Conservation (phyloP, 2,113 vertebrate genomes). For the Riparia riparia region DNA sequence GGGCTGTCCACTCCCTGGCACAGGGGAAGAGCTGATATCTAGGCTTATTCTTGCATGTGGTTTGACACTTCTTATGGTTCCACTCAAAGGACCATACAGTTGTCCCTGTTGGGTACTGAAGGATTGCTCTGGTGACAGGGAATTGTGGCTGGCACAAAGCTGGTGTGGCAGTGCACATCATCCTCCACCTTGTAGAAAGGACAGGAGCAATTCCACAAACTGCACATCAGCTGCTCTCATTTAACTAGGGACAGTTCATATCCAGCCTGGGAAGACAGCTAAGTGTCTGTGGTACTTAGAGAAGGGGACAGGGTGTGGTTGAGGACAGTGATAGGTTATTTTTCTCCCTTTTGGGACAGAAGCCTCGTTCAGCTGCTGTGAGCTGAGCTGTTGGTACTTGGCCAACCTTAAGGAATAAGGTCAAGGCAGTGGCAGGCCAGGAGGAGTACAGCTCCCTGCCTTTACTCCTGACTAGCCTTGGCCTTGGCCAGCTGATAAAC, state of each 20-base stretch:
- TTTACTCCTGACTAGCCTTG: not conserved
- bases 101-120: not conserved
- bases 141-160: not conserved
- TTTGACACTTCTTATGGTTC: not conserved
- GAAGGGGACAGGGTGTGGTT: not conserved
- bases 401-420: not conserved
- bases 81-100: not conserved
- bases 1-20: not conserved
- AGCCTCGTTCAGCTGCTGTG: not conserved
- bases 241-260: not conserved
- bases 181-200: not conserved
- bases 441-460: not conserved
- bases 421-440: not conserved
- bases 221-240: not conserved
- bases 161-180: not conserved
- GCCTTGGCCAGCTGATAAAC: not conserved
- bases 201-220: not conserved
- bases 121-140: not conserved
- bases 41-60: not conserved
- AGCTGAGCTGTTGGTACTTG: not conserved
- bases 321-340: not conserved
- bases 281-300: not conserved
- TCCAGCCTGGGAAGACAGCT: not conserved
- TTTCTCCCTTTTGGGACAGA: not conserved
- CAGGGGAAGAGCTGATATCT: not conserved